Conservation (phyloP, 1,140 invertebrate species). For the Spodoptera frugiperda region DNA sequence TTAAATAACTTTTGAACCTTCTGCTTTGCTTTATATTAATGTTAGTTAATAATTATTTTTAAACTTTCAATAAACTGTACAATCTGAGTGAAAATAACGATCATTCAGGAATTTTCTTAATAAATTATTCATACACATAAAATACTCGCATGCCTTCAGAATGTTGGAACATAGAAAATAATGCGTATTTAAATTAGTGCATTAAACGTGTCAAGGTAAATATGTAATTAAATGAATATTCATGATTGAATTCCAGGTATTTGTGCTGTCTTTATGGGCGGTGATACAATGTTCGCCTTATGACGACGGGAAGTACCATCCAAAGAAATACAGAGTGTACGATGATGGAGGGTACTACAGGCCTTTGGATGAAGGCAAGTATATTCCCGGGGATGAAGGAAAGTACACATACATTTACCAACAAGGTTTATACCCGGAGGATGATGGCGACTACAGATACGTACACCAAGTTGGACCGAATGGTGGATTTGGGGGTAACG, state of each 20-base stretch:
- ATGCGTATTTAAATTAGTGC: conserved; percentile 6
- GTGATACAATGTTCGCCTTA: conserved; percentile 65
- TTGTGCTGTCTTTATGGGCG: conserved; percentile 62
- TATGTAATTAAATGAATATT: conserved; percentile 19
- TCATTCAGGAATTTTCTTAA: conserved; percentile 7
- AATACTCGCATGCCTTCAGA: not conserved
- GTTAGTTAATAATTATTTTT: too few relatives aligned
- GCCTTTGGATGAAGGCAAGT: conserved; percentile 80
- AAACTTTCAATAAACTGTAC: not conserved
- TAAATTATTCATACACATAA: conserved; percentile 1
- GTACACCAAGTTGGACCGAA: conserved; percentile 75
- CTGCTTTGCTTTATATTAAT: too few relatives aligned
- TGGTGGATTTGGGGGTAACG: conserved; percentile 71
- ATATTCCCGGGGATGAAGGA: conserved; percentile 85
- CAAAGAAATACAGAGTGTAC: conserved; percentile 62
- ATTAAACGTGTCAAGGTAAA: not conserved
- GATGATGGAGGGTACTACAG: conserved; percentile 79
- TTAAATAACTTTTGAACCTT: too few relatives aligned
- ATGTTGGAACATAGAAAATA: conserved; percentile 14
- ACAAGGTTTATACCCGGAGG: conserved; percentile 74
- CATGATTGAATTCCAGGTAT: conserved; percentile 55
- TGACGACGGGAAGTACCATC: conserved; percentile 77
- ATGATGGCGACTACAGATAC: conserved; percentile 85
- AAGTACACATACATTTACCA: conserved; percentile 82
- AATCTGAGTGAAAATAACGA: not conserved